Conservation (phyloP, 2,888 invertebrate species). For the Scaptomyza flava region DNA sequence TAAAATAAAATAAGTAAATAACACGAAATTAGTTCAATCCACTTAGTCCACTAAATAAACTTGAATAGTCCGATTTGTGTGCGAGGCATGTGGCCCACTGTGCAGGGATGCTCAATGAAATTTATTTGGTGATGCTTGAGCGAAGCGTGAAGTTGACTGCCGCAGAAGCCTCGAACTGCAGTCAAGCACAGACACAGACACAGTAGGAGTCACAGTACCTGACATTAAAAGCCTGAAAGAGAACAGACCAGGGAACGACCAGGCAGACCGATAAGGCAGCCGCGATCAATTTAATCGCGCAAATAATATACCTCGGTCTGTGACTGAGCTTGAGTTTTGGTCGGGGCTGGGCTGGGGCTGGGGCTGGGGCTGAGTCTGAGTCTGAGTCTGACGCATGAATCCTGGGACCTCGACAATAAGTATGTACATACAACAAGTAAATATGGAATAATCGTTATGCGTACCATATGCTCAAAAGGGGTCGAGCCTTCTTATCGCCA, state of each 20-base stretch:
- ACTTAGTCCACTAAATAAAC: no score
- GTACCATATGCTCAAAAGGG: conserved; percentile 64
- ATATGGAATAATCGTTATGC: conserved; percentile 81
- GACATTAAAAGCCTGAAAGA: conserved; percentile 30
- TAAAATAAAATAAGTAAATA: no score
- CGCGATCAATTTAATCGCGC: conserved; percentile 83
- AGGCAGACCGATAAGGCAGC: conserved; percentile 43
- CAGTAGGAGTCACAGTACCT: conserved; percentile 49
- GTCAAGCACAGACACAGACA: conserved; percentile 45
- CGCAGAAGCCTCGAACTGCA: conserved; percentile 63
- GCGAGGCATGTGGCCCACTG: conserved; percentile 40
- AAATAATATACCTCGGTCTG: conserved; percentile 78
- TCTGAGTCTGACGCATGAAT: conserved; percentile 34
- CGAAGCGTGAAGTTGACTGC: conserved; percentile 82
- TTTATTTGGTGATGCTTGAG: conserved; percentile 83
- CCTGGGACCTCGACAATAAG: conserved; percentile 55
- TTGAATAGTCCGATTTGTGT: no score
- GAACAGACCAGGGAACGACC: conserved; percentile 27
- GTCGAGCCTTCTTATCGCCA: conserved; percentile 64
- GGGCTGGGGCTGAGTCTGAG: neutral
- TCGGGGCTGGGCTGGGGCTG: neutral
- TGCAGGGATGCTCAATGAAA: conserved; percentile 80
- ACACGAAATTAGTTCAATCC: no score
- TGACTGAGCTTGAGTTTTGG: conserved; percentile 5
- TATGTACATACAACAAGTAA: conserved; percentile 80